A percentile compares a stretch with the other conserved stretches of the same genome.
Conservation (phyloP, 2,113 vertebrate species). For the Tamias sibiricus region DNA sequence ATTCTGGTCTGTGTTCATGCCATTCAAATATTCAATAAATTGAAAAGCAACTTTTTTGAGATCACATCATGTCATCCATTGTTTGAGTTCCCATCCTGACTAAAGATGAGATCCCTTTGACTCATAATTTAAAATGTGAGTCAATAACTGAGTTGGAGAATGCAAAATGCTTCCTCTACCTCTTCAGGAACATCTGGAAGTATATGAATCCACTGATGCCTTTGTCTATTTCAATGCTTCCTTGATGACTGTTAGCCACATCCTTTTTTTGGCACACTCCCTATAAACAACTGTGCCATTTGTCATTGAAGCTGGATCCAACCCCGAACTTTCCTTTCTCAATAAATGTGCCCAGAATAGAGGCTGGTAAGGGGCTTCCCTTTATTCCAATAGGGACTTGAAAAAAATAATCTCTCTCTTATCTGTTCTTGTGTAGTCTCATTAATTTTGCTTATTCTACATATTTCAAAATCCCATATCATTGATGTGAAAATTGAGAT, state of each 20-base stretch:
- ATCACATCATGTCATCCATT: neutral
- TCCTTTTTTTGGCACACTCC: neutral
- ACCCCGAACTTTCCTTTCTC: slow-evolving; percentile 9
- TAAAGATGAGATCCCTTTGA: slow-evolving; percentile 4
- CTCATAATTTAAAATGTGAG: neutral
- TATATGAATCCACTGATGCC: neutral
- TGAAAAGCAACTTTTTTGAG: neutral
- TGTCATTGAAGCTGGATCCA: neutral
- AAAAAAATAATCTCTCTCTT: neutral
- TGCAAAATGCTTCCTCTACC: neutral
- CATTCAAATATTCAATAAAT: neutral
- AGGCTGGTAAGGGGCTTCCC: neutral
- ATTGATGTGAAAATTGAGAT: neutral
- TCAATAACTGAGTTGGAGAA: slow-evolving; percentile 26
- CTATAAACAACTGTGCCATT: neutral
- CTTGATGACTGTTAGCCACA: neutral
- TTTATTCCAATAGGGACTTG: neutral
- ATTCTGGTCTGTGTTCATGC: neutral
- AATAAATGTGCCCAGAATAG: neutral
- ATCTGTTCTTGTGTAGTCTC: neutral
- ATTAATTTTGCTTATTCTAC: neutral
- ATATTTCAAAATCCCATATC: neutral
- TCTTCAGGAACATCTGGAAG: neutral
- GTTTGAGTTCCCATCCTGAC: neutral
- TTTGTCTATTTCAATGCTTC: slow-evolving; percentile 28